Base-by-base conservation (phyloP, 2,888 invertebrate species). In the Sicus ferrugineus region DNA sequence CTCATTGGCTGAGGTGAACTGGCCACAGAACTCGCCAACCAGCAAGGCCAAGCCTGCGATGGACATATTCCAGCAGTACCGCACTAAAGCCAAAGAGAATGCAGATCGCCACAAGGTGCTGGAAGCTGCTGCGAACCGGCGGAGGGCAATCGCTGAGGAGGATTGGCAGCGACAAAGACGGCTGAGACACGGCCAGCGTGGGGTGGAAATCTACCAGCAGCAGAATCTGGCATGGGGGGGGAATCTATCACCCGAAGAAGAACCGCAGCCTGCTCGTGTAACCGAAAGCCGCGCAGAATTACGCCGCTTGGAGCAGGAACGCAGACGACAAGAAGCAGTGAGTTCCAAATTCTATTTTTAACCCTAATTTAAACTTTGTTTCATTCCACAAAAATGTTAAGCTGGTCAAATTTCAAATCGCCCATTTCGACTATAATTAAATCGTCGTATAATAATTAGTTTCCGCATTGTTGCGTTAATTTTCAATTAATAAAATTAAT, bases 71-170 rank as follows among this genome's bases (percentile, higher is more conserved):
- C 89, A 96, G 87, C 93, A 92, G 75, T 97, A 96, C 86, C 95
- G 95, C 82, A 96, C 95, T 80, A 94, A 96, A 87, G 97, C 96
- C 54, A 94, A 93, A 84, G 96, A 97, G 85, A 96, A 96, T 83
- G 91, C 92, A 71, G 96, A 96, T 84, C 89, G 95, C 80, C 94
- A 95, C 86, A 90, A 94, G 81, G 91, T 93, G 71, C 87, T 93
- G 73, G 95, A 95, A 85, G 82, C 82, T 68, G 82, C 83, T 68
- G 94, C 93, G 78, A 92, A 95, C 80, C 90, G 67, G 91, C 85
- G 84, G 68, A 88, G 89, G 93, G 84, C 88, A 91, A 83, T 89
- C 90, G 76, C 91, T 90, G 54, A 96, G 92, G 86, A 85, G 74
- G 85, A 85, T 74, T 80, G 84, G 70, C 81, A 82, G 70, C 81